Evolutionary conservation across 2,797 vertebrate genomes (phyloP), one percentile per base, ranked within the genome.

Genomic region (Rhinatrema bivittatum): DNA sequence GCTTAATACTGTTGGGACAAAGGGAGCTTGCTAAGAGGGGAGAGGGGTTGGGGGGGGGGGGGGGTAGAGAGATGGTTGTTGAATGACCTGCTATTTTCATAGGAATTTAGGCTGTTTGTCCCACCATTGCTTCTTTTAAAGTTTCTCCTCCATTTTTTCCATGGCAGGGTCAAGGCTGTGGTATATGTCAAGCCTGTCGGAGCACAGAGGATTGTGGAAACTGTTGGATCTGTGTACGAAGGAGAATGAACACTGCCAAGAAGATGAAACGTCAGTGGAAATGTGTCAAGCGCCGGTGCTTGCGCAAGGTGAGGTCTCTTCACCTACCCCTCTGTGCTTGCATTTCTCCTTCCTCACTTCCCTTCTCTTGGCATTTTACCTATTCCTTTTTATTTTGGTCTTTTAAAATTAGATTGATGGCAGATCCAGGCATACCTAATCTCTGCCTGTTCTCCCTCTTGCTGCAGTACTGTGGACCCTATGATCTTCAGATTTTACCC

Each of bases 121-220:
- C 2, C 23, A 11, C 7, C 4, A 10, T 8, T 4, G 14, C 21
- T 15, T 7, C 15, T 19, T 16, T 19, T 10, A 3, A 19, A 20
- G n/a, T 10, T 6, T 8, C 14, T 10, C 8, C 11, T 9, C 27
- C 21, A n/a, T n/a, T 9, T 3, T 5, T 12, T 6, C 10, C n/a
- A 34, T 20, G 9, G 16, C 39, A 94, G 91, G 88, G 84, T 74
- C 74, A 81, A 58, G 87, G 85, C 4, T 93, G 91, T 51, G 88
- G 90, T 12, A 68, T 84, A 36, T 94, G 91, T 43, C 76, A 78
- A 33, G 88, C 86, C 20, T 93, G 91, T 60, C 79, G 74, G 48
- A 80, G 74, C 42, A 76, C 78, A 4, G 46, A 76, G 24, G 87
- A 94, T 38, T 93, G 91, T 65, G 87, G 87, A 6, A 71, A 53